Evolutionary conservation across 1,140 invertebrate species (phyloP).

Genomic region (Aphis craccivora): DNA sequence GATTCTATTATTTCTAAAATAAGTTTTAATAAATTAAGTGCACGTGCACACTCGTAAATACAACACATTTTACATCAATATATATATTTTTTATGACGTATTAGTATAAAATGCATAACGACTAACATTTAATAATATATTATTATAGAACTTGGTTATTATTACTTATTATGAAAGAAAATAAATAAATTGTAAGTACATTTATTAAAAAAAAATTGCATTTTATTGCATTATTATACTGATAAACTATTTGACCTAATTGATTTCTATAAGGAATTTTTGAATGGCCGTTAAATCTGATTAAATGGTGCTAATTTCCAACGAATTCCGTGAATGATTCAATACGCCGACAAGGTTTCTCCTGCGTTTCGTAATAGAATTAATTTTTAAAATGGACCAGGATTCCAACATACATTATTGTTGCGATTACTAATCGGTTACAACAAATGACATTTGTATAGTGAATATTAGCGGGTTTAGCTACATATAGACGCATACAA

Average conservation of each 20-base stretch:
- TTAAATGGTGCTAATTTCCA: constrained; percentile 37
- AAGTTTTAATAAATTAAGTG: background rate
- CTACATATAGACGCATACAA: background rate
- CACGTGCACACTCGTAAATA: background rate
- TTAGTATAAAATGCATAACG: background rate
- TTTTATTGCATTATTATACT: background rate
- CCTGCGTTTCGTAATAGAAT: constrained; percentile 29
- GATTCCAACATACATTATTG: constrained; percentile 50
- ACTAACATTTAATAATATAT: background rate
- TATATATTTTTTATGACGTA: background rate
- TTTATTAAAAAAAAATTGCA: background rate
- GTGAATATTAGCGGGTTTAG: background rate
- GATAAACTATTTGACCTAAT: constrained; percentile 31
- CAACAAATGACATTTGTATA: constrained; percentile 35
- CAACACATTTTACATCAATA: background rate
- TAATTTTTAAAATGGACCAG: constrained; percentile 41
- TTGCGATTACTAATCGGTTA: constrained; percentile 51
- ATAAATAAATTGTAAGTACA: background rate
- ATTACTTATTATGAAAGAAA: background rate
- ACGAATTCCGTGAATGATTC: constrained; percentile 53
- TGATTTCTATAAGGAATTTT: constrained; percentile 38
- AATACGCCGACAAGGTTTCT: constrained; percentile 45
- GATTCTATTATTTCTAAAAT: background rate
- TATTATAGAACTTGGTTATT: background rate
- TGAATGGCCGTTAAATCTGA: constrained; percentile 43